phyloP scores from a whole-genome alignment of 1,140 invertebrate species.

The Drosophila cardini region DNA sequence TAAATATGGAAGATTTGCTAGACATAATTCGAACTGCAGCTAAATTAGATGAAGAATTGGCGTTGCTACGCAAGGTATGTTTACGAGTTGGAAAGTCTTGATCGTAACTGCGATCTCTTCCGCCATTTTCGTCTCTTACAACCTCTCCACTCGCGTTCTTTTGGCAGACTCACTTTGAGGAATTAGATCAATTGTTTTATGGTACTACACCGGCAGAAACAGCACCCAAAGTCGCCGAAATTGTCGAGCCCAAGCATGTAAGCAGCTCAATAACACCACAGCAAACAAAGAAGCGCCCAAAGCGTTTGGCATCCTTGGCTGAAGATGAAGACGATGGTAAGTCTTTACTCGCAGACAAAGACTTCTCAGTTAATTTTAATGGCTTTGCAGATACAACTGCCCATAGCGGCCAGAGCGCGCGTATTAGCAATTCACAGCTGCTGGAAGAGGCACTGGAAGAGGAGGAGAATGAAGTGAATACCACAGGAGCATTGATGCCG shows the following conservation, averaged over 20 bases:
- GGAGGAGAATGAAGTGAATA: slow-evolving; percentile 44
- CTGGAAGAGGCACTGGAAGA: slow-evolving; percentile 56
- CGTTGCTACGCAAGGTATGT: slow-evolving; percentile 50
- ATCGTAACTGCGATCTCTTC: slow-evolving; percentile 16
- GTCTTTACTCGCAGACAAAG: neutral
- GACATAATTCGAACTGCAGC: slow-evolving; percentile 47
- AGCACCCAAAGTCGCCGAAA: slow-evolving; percentile 14
- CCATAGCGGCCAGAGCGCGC: slow-evolving; percentile 5
- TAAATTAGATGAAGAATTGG: slow-evolving; percentile 38
- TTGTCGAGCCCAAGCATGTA: neutral
- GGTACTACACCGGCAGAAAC: slow-evolving; percentile 28
- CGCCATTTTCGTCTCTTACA: neutral
- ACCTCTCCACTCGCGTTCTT: neutral
- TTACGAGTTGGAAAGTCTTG: neutral
- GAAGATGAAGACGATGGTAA: slow-evolving; percentile 60
- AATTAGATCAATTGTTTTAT: slow-evolving; percentile 64
- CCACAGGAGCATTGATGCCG: slow-evolving; percentile 65
- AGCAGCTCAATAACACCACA: slow-evolving; percentile 64
- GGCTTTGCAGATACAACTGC: slow-evolving; percentile 2
- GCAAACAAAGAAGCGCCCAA: slow-evolving; percentile 75
- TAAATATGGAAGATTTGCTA: slow-evolving; percentile 69
- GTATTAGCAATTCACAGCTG: slow-evolving; percentile 68
- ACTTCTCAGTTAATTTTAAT: neutral
- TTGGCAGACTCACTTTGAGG: slow-evolving; percentile 56
- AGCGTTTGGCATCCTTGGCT: slow-evolving; percentile 58